These are phyloP conservation scores for Thera obeliscata DNA, from an alignment of 2,888 invertebrate genomes.

Conservation along the genomic window DNA sequence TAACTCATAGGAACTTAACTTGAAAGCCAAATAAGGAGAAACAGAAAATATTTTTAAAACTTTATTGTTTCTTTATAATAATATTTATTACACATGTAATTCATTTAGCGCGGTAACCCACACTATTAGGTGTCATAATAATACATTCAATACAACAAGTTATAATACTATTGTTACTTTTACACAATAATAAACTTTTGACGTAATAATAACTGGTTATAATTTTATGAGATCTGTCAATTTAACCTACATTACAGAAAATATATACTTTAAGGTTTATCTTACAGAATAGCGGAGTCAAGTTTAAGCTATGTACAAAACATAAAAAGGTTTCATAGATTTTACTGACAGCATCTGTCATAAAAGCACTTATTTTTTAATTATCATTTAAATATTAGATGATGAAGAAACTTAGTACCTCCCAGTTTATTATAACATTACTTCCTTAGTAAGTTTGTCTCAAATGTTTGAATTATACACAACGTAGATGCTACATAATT, in stretches of 20 bases:
- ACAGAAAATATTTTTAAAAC: slow-evolving; percentile 70
- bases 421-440: slow-evolving; percentile 40
- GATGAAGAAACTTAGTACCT: slow-evolving; percentile 41
- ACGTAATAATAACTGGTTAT: slow-evolving; percentile 82
- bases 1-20: too few relatives aligned
- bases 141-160: slow-evolving; percentile 83
- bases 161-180: slow-evolving; percentile 80
- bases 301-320: slow-evolving; percentile 49
- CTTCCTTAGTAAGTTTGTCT: background rate
- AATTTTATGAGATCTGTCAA: slow-evolving; percentile 66
- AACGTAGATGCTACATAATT: too few relatives aligned
- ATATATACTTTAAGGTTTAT: slow-evolving; percentile 56
- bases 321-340: slow-evolving; percentile 27
- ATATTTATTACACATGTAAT: slow-evolving; percentile 82
- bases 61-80: slow-evolving; percentile 83
- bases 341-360: slow-evolving; percentile 78
- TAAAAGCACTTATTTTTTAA: slow-evolving; percentile 77
- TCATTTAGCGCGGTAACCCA: slow-evolving; percentile 66
- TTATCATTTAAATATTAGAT: slow-evolving; percentile 9
- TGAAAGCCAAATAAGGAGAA: slow-evolving; percentile 7
- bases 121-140: slow-evolving; percentile 69
- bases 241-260: slow-evolving; percentile 65
- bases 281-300: slow-evolving; percentile 56
- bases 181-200: slow-evolving; percentile 83
- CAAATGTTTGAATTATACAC: background rate